Evolutionary conservation across 2,113 vertebrate genomes (phyloP).

Genomic region (Spea bombifrons): DNA sequence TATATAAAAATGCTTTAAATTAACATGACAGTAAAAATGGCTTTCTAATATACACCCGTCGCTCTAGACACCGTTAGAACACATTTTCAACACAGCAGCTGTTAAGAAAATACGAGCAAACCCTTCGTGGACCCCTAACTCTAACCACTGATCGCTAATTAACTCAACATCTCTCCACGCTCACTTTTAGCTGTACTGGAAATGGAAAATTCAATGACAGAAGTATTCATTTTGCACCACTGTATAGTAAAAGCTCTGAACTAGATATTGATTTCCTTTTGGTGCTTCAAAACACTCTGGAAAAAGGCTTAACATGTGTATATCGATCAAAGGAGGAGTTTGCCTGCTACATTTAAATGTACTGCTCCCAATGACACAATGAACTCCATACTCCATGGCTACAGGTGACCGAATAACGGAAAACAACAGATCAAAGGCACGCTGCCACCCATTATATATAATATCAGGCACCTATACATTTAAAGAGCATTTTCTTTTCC

Average conservation of each 20-base stretch:
- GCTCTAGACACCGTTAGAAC: not conserved
- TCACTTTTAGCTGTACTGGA: conserved; percentile 15
- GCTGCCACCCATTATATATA: not conserved
- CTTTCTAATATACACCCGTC: conserved; percentile 11
- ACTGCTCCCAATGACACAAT: not conserved
- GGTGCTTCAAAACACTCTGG: conserved; percentile 31
- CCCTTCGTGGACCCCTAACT: not conserved
- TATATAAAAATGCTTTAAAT: too few relatives aligned
- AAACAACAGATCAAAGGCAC: not conserved
- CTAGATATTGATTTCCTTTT: conserved; percentile 38
- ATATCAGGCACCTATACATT: too few relatives aligned
- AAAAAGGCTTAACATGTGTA: conserved; percentile 42
- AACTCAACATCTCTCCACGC: conserved; percentile 36
- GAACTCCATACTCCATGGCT: not conserved
- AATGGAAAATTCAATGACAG: conserved; percentile 40
- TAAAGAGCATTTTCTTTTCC: too few relatives aligned
- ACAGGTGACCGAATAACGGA: not conserved
- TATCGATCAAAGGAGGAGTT: conserved; percentile 35
- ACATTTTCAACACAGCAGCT: conserved; percentile 5
- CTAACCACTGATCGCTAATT: conserved; percentile 32
- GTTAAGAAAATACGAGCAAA: not conserved
- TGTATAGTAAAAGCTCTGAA: conserved; percentile 36
- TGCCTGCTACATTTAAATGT: conserved; percentile 19
- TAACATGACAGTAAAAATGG: not conserved
- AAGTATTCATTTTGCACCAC: conserved; percentile 45